These are phyloP conservation scores for Acanthococcus lagerstroemiae DNA, from an alignment of 2,888 invertebrate species.

Conservation along the genomic window DNA sequence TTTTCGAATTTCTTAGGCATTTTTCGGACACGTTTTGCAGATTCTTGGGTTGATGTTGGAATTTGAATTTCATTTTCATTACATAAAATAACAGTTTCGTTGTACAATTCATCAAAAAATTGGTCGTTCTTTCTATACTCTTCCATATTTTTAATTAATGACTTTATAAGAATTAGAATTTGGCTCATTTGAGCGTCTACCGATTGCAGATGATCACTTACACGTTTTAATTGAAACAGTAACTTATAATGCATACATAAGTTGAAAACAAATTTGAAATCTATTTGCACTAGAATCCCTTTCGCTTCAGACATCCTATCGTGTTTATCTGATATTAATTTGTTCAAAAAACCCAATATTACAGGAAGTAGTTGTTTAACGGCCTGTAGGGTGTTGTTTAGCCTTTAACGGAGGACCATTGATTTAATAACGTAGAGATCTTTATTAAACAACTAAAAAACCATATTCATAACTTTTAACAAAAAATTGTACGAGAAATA, in stretches of 20 bases:
- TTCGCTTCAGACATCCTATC: too few species aligned
- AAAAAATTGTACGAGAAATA: too few species aligned
- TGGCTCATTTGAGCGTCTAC: not conserved
- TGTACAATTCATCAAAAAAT: not conserved
- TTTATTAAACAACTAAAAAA: too few species aligned
- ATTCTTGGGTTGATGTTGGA: not conserved
- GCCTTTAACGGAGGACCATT: too few species aligned
- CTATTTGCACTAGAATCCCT: not conserved
- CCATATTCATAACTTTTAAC: too few species aligned
- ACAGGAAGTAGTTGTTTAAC: conserved; percentile 7
- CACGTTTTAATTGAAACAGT: conserved; percentile 2
- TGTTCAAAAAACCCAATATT: conserved; percentile 13
- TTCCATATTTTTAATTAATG: not conserved
- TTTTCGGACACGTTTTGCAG: not conserved
- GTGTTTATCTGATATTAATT: conserved; percentile 9
- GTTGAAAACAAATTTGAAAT: conserved; percentile 22
- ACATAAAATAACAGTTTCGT: not conserved
- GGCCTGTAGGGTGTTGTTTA: too few species aligned
- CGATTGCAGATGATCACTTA: conserved; percentile 7
- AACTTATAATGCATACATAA: conserved; percentile 10
- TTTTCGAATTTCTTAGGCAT: not conserved
- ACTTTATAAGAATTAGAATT: conserved; percentile 4
- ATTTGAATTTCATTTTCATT: not conserved
- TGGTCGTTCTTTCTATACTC: not conserved
- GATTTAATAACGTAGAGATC: too few species aligned